Conservation (phyloP, 1,140 invertebrate genomes). For the Muscidifurax raptorellus region DNA sequence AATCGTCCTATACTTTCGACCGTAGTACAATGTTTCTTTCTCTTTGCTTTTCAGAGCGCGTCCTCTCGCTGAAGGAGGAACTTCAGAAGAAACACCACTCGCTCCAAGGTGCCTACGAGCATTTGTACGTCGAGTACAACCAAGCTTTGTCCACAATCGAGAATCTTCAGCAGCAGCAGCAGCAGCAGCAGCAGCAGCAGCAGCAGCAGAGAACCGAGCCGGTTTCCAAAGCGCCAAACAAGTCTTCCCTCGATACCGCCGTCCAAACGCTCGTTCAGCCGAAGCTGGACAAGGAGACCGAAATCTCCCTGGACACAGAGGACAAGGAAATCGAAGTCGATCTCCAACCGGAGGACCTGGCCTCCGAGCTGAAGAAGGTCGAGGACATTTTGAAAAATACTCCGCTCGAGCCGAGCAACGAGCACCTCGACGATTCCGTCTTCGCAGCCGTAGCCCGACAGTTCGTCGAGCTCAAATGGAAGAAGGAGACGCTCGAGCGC, state of each 20-base stretch:
- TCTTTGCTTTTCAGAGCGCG: slow-evolving; percentile 72
- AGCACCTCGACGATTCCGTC: slow-evolving; percentile 57
- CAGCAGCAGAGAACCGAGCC: slow-evolving; percentile 34
- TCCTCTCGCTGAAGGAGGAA: slow-evolving; percentile 79
- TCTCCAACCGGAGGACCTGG: background rate
- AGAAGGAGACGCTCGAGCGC: slow-evolving; percentile 70
- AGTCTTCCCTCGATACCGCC: background rate
- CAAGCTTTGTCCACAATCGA: slow-evolving; percentile 62
- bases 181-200: slow-evolving; percentile 32
- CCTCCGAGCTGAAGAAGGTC: slow-evolving; percentile 53
- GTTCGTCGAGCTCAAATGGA: slow-evolving; percentile 68
- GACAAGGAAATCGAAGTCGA: slow-evolving; percentile 19
- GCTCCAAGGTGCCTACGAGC: slow-evolving; percentile 70
- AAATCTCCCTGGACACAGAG: background rate
- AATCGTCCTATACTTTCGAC: background rate
- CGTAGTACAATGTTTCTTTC: background rate
- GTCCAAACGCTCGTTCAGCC: slow-evolving; percentile 5
- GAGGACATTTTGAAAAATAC: slow-evolving; percentile 66
- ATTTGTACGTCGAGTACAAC: slow-evolving; percentile 70
- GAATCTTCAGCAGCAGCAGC: slow-evolving; percentile 41
- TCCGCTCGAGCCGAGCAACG: slow-evolving; percentile 50
- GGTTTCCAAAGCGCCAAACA: background rate
- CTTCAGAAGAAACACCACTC: slow-evolving; percentile 77
- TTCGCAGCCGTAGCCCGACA: slow-evolving; percentile 66
- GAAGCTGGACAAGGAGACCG: slow-evolving; percentile 10